Evolutionary conservation across 2,113 vertebrate genomes (phyloP).

Genomic region (Balaeniceps rex): DNA sequence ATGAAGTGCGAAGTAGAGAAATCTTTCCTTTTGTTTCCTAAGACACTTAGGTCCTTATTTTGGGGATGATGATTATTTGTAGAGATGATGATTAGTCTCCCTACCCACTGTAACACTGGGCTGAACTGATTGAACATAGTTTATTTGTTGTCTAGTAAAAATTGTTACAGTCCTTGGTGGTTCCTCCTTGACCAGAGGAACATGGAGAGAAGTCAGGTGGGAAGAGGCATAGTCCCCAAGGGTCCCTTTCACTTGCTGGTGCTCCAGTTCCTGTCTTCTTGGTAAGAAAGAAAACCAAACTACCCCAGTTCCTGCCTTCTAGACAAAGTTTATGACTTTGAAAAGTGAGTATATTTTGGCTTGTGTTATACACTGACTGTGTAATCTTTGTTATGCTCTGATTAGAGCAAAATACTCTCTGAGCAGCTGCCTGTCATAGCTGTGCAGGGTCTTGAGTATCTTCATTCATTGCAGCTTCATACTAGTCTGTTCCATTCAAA

Average conservation of each 20-base stretch:
- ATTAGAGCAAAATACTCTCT: neutral
- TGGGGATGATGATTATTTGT: neutral
- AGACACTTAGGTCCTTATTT: neutral
- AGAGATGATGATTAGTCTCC: neutral
- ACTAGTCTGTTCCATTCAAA: neutral
- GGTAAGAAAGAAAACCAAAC: neutral
- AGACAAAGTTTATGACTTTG: neutral
- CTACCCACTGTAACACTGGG: neutral
- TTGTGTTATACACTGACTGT: neutral
- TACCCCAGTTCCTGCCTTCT: neutral
- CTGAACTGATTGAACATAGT: neutral
- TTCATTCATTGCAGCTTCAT: neutral
- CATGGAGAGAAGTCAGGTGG: neutral
- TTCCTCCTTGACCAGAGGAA: neutral
- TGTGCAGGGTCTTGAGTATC: neutral
- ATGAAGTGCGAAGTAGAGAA: neutral
- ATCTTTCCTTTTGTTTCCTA: neutral
- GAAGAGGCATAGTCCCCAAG: neutral
- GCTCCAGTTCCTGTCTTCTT: neutral
- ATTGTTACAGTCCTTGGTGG: neutral
- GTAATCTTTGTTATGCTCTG: neutral
- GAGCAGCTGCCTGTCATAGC: neutral
- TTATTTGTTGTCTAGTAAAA: neutral
- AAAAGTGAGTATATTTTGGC: neutral
- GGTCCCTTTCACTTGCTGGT: neutral